A percentile compares a stretch with the other conserved stretches of the same genome.
Conservation (phyloP, 2,113 vertebrate genomes). For the Abramis brama region DNA sequence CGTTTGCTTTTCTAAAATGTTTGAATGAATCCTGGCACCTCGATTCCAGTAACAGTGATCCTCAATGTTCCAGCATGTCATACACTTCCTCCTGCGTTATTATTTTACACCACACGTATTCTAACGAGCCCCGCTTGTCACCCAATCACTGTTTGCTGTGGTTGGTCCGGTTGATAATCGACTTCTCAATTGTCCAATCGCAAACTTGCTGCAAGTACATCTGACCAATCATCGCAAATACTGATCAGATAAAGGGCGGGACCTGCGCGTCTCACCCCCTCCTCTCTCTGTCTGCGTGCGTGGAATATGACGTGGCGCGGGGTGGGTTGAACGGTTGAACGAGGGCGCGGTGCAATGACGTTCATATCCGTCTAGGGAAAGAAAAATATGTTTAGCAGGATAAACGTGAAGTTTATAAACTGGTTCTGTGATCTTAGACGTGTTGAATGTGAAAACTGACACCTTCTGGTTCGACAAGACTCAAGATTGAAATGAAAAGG, state of each 20-base stretch:
- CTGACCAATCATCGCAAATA: neutral
- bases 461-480: neutral
- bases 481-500: neutral
- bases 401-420: neutral
- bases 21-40: conserved; percentile 21
- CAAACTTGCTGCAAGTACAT: no score
- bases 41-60: neutral
- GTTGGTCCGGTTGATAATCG: neutral
- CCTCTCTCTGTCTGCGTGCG: conserved; percentile 5
- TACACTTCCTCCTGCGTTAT: conserved; percentile 27
- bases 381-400: neutral
- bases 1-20: conserved; percentile 1
- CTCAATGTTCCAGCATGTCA: conserved; percentile 32
- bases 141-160: neutral
- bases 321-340: no score
- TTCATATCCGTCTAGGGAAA: neutral
- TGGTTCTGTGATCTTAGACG: neutral
- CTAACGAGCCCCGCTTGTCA: neutral
- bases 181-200: neutral
- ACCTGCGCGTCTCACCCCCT: neutral
- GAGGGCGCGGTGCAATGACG: conserved; percentile 18
- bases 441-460: neutral
- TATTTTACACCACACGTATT: neutral
- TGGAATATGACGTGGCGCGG: conserved; percentile 44
- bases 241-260: neutral